Evolutionary conservation across 2,888 invertebrate species (phyloP).

Genomic region (Calameuta filiformis): DNA sequence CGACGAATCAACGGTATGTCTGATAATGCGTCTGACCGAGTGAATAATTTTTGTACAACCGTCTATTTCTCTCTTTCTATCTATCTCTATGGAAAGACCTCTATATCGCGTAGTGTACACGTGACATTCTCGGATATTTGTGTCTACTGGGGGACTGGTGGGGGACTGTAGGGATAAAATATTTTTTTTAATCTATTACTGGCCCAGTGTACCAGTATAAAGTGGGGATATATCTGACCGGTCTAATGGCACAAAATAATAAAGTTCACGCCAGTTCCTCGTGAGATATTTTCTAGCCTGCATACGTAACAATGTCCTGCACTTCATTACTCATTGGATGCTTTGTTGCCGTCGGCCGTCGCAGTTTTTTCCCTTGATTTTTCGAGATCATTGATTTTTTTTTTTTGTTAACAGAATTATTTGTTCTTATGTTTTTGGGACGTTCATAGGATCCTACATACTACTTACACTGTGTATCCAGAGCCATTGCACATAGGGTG

Average conservation of each 20-base stretch:
- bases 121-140: not conserved
- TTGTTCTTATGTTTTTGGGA: not conserved
- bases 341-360: not conserved
- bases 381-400: conserved; percentile 34
- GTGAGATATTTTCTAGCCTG: not conserved
- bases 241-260: not conserved
- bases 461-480: not conserved
- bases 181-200: not conserved
- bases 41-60: conserved; percentile 14
- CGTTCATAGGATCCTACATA: not conserved
- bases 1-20: conserved; percentile 19
- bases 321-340: not conserved
- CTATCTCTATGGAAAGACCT: not conserved
- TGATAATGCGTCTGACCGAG: conserved; percentile 19
- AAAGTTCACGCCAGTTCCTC: not conserved
- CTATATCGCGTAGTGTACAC: not conserved
- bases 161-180: not conserved
- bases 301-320: not conserved
- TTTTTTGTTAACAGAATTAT: not conserved
- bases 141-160: not conserved
- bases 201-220: not conserved
- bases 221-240: not conserved
- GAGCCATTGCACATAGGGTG: not conserved
- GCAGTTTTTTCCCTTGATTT: conserved; percentile 7
- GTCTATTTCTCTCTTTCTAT: not conserved